Evolutionary conservation across 1,140 invertebrate genomes (phyloP).

Genomic region (Aradophagus sp.): DNA sequence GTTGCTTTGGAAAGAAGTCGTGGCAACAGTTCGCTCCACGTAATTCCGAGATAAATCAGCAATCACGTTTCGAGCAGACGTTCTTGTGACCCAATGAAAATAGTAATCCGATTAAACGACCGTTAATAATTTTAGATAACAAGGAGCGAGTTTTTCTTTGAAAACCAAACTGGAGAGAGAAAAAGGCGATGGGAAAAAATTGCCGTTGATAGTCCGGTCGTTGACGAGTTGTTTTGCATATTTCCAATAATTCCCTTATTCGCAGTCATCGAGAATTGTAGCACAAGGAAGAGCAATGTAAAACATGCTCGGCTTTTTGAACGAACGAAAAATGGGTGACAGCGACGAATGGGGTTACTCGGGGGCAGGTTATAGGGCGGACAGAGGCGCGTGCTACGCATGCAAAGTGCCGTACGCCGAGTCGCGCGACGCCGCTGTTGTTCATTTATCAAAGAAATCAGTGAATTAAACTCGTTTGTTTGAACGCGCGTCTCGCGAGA

Average conservation of each 20-base stretch:
- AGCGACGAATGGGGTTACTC: conserved; percentile 56
- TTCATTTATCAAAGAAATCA: conserved; percentile 57
- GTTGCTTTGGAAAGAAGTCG: too few relatives aligned
- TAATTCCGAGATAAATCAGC: too few relatives aligned
- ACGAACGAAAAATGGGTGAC: conserved; percentile 52
- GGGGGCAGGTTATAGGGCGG: conserved; percentile 54
- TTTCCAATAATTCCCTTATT: conserved; percentile 45
- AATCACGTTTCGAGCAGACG: too few relatives aligned
- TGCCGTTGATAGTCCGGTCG: conserved; percentile 5
- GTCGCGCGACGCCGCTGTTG: conserved; percentile 30
- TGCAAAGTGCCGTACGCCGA: conserved; percentile 52
- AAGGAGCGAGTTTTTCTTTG: too few relatives aligned
- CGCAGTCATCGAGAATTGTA: conserved; percentile 25
- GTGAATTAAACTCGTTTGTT: conserved; percentile 49
- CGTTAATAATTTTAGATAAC: too few relatives aligned
- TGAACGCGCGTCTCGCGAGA: conserved; percentile 32
- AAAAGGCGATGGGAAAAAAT: too few relatives aligned
- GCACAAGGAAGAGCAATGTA: conserved; percentile 33
- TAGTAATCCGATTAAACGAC: too few relatives aligned
- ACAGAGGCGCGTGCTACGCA: conserved; percentile 53
- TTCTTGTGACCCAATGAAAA: too few relatives aligned
- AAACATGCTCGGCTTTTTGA: conserved; percentile 42
- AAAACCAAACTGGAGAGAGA: too few relatives aligned
- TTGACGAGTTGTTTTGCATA: conserved; percentile 31
- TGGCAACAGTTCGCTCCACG: too few relatives aligned